These are phyloP conservation scores for Oxycera nigricornis DNA, from an alignment of 2,888 invertebrate species.

Conservation along the genomic window DNA sequence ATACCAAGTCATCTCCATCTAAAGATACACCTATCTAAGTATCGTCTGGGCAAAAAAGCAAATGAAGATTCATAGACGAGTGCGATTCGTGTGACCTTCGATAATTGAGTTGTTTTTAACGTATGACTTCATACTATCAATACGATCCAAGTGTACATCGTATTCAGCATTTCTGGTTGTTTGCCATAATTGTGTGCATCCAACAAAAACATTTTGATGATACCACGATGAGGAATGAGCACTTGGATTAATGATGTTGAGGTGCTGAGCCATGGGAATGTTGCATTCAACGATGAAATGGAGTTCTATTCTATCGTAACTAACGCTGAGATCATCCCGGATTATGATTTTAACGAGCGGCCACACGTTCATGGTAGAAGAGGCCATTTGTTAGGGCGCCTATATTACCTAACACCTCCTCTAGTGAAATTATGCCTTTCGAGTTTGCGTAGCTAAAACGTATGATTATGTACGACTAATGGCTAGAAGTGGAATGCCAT, in stretches of 20 bases:
- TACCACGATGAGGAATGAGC: not conserved
- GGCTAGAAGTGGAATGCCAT: too few relatives aligned
- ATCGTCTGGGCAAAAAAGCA: not conserved
- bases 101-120: not conserved
- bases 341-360: too few relatives aligned
- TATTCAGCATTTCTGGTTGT: not conserved
- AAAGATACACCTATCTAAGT: not conserved
- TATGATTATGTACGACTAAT: too few relatives aligned
- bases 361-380: too few relatives aligned
- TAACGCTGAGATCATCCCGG: too few relatives aligned
- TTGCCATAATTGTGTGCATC: not conserved
- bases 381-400: too few relatives aligned
- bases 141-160: not conserved
- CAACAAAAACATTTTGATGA: not conserved
- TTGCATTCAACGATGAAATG: too few relatives aligned
- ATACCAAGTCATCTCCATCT: conserved; percentile 8
- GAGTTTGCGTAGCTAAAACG: too few relatives aligned
- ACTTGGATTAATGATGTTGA: not conserved
- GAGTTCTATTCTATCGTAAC: too few relatives aligned
- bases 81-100: not conserved
- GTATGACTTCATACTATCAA: conserved; percentile 13
- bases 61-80: conserved; percentile 1
- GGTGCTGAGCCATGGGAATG: too few relatives aligned
- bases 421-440: too few relatives aligned
- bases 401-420: too few relatives aligned